Conservation (phyloP, 35 echinoderm and acorn worm species). For the Apostichopus californicus region DNA sequence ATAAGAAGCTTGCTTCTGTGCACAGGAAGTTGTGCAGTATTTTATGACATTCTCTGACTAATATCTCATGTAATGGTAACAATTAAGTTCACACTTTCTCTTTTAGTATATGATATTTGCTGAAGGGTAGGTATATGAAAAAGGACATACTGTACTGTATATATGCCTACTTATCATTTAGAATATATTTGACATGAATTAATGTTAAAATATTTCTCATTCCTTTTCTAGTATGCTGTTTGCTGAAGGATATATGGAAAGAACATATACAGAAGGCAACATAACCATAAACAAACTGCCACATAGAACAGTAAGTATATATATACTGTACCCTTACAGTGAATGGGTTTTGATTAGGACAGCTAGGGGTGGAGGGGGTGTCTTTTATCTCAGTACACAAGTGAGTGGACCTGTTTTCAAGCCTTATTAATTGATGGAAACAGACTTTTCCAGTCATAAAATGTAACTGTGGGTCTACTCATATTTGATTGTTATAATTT, state of each 20-base stretch:
- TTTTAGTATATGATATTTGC: no score
- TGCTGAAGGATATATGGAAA: conserved; percentile 15
- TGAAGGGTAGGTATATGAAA: no score
- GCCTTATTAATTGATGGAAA: neutral
- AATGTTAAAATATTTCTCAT: neutral
- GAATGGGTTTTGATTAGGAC: neutral
- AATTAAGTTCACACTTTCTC: no score
- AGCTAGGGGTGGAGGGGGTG: neutral
- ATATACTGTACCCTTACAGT: neutral
- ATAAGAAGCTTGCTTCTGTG: no score
- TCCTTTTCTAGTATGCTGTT: conserved; percentile 6
- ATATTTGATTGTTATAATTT: neutral
- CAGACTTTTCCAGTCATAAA: neutral
- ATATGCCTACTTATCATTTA: no score
- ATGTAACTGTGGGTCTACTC: neutral
- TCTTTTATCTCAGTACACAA: neutral
- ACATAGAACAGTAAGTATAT: conserved; percentile 35
- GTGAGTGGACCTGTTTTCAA: neutral
- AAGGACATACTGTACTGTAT: no score
- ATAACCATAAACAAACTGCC: neutral
- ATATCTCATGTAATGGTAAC: no score
- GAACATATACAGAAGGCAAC: conserved; percentile 12
- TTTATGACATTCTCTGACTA: no score
- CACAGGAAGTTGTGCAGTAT: no score
- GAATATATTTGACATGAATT: neutral